A percentile compares a stretch with the other conserved stretches of the same genome.
Conservation (phyloP, 2,797 vertebrate species). For the Naso thynnoides region DNA sequence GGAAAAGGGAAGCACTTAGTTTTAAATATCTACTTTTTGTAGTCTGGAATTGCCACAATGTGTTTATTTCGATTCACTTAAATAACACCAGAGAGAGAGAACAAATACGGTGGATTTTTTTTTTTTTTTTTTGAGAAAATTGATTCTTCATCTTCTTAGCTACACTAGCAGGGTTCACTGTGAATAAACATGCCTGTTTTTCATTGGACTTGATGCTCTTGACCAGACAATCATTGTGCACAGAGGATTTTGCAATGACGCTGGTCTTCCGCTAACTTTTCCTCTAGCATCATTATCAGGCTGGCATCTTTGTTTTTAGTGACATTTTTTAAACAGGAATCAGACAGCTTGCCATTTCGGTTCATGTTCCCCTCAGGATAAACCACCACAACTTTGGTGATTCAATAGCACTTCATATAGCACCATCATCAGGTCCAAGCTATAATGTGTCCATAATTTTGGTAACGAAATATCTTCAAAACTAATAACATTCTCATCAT, state of each 20-base stretch:
- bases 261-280: neutral
- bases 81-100: slow-evolving; percentile 11
- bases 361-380: neutral
- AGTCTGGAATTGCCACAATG: slow-evolving; percentile 4
- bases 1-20: slow-evolving; percentile 45
- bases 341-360: neutral
- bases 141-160: slow-evolving; percentile 4
- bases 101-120: neutral
- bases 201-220: neutral
- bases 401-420: neutral
- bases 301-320: neutral
- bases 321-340: neutral
- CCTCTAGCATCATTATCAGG: neutral
- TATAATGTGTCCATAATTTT: too few species aligned
- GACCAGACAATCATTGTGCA: neutral
- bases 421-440: neutral
- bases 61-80: slow-evolving; percentile 34
- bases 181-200: neutral
- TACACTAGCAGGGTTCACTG: neutral
- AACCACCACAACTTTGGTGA: neutral
- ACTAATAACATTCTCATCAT: neutral
- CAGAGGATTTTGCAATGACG: neutral
- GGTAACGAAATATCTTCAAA: neutral
- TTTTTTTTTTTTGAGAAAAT: neutral
- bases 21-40: slow-evolving; percentile 37